phyloP scores from a whole-genome alignment of 1,140 invertebrate species.

The Maconellicoccus hirsutus region DNA sequence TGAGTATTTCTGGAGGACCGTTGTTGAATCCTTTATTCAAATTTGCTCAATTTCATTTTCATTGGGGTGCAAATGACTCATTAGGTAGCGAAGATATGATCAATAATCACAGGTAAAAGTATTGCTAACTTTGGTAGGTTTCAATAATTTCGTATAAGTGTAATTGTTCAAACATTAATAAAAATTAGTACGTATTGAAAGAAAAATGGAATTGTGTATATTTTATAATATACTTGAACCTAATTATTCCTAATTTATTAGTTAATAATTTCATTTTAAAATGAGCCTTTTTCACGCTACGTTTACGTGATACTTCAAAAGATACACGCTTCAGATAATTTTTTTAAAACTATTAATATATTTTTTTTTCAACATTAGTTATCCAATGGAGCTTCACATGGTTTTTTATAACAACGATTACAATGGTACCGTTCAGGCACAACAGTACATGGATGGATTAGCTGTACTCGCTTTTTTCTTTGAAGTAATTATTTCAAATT shows the following conservation, averaged over 20 bases:
- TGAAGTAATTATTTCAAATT: slow-evolving; percentile 36
- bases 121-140: too few relatives aligned
- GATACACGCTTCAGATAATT: too few relatives aligned
- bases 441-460: slow-evolving; percentile 39
- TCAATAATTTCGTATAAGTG: too few relatives aligned
- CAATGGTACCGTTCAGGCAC: slow-evolving; percentile 35
- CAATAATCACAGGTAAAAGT: slow-evolving; percentile 42
- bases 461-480: slow-evolving; percentile 45
- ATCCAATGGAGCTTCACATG: slow-evolving; percentile 70
- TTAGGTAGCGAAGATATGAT: slow-evolving; percentile 80
- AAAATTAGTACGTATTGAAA: too few relatives aligned
- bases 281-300: too few relatives aligned
- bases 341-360: neutral
- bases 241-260: too few relatives aligned
- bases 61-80: slow-evolving; percentile 70
- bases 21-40: slow-evolving; percentile 52
- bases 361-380: slow-evolving; percentile 37
- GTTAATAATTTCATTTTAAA: too few relatives aligned
- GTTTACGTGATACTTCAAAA: too few relatives aligned
- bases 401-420: slow-evolving; percentile 65
- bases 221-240: too few relatives aligned
- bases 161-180: too few relatives aligned
- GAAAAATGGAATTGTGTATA: too few relatives aligned
- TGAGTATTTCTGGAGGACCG: slow-evolving; percentile 50
- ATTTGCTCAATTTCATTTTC: slow-evolving; percentile 74